Evolutionary conservation across 2,797 vertebrate species (phyloP), one percentile per base, ranked within the genome.

Genomic region (Martes flavigula): DNA sequence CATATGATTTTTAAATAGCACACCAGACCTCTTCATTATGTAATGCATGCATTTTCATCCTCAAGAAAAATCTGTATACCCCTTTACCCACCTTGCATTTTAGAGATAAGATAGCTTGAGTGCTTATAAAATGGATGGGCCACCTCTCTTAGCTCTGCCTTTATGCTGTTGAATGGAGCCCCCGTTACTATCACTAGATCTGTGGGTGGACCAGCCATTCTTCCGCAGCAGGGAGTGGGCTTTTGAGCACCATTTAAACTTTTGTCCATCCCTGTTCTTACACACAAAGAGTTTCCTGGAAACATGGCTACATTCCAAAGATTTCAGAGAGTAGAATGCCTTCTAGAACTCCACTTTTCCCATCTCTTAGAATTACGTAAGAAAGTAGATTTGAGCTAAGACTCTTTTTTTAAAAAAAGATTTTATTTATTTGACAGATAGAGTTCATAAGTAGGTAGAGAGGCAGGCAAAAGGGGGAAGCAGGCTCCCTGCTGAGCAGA

Each of bases 181-280:
- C 97, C 87, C 90, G 62, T 97, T 98, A 96, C 97, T 98, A 97
- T 97, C 97, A 87, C 20, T 58, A 95, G 87, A 97, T 97, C 93
- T 93, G 87, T 94, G 77, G 96, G 91, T 96, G 94, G 98, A 97
- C 94, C 95, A 97, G 62, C 79, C 93, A 97, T 98, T 98, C 83
- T 98, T 97, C 96, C 96, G 38, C 82, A 98, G 75, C 95, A 96
- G 94, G 95, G 96, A 95, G 96, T 88, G 7, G 94, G 60, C 66
- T 14, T 0, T 93, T 75, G 73, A 93, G 64, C 27, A 70, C 84
- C 86, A 94, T 94, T 97, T 97, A 96, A 97, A 32, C 12, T 97
- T 96, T 96, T 91, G 60, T 46, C 86, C 85, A 96, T 89, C 97
- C 79, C 94, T 1, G 0, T 92, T 96, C 96, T 79, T 79, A 94